phyloP scores from a whole-genome alignment of 2,113 vertebrate species.

The Arvicanthis niloticus region DNA sequence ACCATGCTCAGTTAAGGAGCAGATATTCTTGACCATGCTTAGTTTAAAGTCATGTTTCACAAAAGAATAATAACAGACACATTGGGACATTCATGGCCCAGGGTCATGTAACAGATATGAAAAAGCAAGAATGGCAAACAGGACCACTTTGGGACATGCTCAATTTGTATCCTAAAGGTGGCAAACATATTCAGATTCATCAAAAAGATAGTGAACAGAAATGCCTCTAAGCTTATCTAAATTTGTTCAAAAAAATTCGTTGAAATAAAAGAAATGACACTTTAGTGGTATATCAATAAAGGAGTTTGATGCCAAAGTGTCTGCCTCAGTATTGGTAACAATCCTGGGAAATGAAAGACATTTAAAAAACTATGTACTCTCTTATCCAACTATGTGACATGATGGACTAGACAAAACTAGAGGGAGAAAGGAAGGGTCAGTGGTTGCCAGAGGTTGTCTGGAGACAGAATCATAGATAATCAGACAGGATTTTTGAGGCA shows the following conservation, averaged over 20 bases:
- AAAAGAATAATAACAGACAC: neutral
- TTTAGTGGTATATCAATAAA: neutral
- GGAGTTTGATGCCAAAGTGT: neutral
- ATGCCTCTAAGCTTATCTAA: neutral
- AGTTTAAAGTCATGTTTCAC: neutral
- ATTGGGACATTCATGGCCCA: neutral
- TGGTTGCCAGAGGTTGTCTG: neutral
- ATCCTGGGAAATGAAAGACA: neutral
- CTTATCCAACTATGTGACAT: neutral
- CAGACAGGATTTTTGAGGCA: neutral
- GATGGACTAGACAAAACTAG: neutral
- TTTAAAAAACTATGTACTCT: neutral
- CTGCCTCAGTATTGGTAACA: neutral
- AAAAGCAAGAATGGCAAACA: neutral
- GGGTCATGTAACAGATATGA: neutral
- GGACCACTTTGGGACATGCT: neutral
- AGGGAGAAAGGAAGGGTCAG: neutral
- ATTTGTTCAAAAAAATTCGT: neutral
- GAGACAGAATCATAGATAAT: neutral
- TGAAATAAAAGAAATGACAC: neutral
- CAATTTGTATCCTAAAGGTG: neutral
- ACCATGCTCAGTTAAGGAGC: neutral
- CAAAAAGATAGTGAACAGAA: neutral
- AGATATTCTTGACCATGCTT: neutral
- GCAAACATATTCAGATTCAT: neutral